phyloP scores from a whole-genome alignment of 1,140 invertebrate species.

The Drosophila serrata region DNA sequence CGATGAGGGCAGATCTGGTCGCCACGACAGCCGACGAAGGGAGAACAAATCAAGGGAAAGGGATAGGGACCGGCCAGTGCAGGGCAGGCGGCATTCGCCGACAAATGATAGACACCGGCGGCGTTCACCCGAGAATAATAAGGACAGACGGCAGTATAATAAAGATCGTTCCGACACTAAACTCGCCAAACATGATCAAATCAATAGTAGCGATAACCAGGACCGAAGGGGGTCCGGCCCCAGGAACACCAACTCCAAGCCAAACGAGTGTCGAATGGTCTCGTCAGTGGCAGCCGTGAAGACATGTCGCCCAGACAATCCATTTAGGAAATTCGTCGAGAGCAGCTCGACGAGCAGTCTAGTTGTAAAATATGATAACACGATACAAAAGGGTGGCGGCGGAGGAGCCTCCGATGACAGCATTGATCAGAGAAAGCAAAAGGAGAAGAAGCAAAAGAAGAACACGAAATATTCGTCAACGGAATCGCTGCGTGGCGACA shows the following conservation, averaged over 20 bases:
- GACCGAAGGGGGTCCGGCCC: slow-evolving; percentile 30
- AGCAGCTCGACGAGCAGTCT: slow-evolving; percentile 47
- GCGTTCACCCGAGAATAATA: slow-evolving; percentile 26
- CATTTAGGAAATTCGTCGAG: slow-evolving; percentile 66
- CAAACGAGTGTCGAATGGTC: slow-evolving; percentile 44
- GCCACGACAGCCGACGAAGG: slow-evolving; percentile 37
- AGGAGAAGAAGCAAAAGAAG: slow-evolving; percentile 70
- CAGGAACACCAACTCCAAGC: slow-evolving; percentile 25
- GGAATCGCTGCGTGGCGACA: slow-evolving; percentile 64
- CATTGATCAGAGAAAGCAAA: slow-evolving; percentile 59
- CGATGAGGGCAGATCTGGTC: slow-evolving; percentile 26
- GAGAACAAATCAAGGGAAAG: slow-evolving; percentile 58
- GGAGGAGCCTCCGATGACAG: slow-evolving; percentile 25
- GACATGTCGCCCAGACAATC: slow-evolving; percentile 59
- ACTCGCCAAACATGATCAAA: slow-evolving; percentile 37
- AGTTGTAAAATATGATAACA: slow-evolving; percentile 55
- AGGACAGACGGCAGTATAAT: slow-evolving; percentile 32
- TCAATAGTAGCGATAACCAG: slow-evolving; percentile 42
- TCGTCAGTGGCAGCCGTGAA: slow-evolving; percentile 53
- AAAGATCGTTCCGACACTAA: slow-evolving; percentile 50
- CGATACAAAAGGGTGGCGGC: slow-evolving; percentile 34
- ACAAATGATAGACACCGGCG: neutral
- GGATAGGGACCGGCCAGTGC: neutral
- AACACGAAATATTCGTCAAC: slow-evolving; percentile 62
- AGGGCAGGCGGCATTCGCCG: slow-evolving; percentile 1